Conservation (phyloP, 2,888 invertebrate genomes). For the Sepioteuthis lessoniana region DNA sequence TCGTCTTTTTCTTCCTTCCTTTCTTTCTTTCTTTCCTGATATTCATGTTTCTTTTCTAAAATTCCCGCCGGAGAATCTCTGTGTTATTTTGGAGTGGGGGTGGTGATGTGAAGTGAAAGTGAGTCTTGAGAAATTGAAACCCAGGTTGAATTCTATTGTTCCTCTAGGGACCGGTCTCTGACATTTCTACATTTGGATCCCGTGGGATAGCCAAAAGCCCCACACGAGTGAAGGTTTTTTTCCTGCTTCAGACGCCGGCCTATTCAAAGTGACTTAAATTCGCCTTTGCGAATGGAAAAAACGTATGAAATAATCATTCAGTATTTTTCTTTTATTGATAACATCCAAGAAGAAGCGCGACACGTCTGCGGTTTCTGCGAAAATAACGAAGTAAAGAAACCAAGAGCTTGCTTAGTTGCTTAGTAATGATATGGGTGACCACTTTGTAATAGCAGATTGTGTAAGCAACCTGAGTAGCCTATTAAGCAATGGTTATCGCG, state of each 20-base stretch:
- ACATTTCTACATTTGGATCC: background rate
- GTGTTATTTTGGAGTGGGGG: background rate
- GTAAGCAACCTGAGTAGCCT: too few species aligned
- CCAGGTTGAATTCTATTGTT: background rate
- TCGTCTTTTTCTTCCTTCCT: background rate
- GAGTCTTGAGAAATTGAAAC: background rate
- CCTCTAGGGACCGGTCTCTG: background rate
- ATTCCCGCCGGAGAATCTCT: constrained; percentile 7
- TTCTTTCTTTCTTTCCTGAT: background rate
- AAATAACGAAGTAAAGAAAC: too few species aligned
- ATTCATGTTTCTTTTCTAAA: background rate
- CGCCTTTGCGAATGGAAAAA: too few species aligned
- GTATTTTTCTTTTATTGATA: background rate
- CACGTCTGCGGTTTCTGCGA: too few species aligned
- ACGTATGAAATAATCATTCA: too few species aligned
- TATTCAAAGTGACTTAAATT: background rate
- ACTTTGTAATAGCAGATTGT: too few species aligned
- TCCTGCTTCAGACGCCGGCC: background rate
- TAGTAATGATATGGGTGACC: too few species aligned
- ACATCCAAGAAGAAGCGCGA: too few species aligned
- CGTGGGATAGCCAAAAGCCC: background rate
- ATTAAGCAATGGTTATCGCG: too few species aligned
- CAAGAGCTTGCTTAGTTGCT: too few species aligned
- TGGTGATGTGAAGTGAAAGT: background rate
- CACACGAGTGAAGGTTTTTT: background rate